Percentiles rank a stretch among this genome's conserved stretches.
These are phyloP conservation scores for Hoplodrina blanda DNA, from an alignment of 2,888 invertebrate species.

Conservation along the genomic window DNA sequence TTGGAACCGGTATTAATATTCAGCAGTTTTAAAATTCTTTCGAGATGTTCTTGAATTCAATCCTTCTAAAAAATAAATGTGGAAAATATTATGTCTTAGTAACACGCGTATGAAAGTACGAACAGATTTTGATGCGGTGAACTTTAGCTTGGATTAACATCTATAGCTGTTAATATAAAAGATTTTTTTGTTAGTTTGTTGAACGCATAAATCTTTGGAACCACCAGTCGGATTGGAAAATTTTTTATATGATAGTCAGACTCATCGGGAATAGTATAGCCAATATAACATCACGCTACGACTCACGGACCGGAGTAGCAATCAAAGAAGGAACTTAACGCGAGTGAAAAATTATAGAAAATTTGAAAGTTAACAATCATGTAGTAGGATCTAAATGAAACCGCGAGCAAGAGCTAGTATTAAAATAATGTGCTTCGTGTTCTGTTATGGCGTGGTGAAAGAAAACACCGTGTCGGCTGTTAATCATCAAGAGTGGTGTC, in stretches of 20 bases:
- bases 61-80: not conserved
- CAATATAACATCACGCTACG: too few species aligned
- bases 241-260: too few species aligned
- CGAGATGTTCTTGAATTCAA: not conserved
- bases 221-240: too few species aligned
- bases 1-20: not conserved
- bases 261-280: too few species aligned
- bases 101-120: not conserved
- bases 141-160: too few species aligned
- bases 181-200: too few species aligned
- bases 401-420: not conserved
- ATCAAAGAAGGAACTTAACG: too few species aligned
- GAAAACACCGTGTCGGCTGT: slow-evolving; percentile 40
- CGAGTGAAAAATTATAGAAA: too few species aligned
- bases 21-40: slow-evolving; percentile 22
- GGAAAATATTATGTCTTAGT: not conserved
- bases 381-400: not conserved
- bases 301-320: too few species aligned
- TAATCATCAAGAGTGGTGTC: slow-evolving; percentile 52
- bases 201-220: too few species aligned
- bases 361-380: not conserved
- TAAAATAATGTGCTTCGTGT: slow-evolving; percentile 26
- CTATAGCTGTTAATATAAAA: too few species aligned
- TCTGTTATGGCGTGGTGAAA: slow-evolving; percentile 42
- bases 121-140: too few species aligned